phyloP scores from a whole-genome alignment of 2,888 invertebrate species.

The Arrhopalites spinosus region DNA sequence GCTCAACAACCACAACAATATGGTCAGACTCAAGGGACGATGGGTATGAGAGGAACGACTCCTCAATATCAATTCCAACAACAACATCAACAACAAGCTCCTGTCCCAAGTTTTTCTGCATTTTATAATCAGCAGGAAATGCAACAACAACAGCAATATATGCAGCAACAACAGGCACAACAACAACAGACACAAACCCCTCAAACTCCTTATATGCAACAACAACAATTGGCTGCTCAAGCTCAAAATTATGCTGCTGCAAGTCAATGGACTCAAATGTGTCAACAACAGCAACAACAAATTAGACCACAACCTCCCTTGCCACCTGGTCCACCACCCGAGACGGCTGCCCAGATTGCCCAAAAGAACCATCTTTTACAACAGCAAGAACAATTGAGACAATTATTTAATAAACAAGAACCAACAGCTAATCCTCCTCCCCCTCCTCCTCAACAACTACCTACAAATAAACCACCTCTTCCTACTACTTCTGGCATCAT shows the following conservation, averaged over 20 bases:
- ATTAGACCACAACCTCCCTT: conserved; percentile 7
- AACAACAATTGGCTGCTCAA: neutral
- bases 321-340: conserved; percentile 9
- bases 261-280: conserved; percentile 19
- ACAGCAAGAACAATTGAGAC: conserved; percentile 3
- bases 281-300: conserved; percentile 24
- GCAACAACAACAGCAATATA: conserved; percentile 37
- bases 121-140: neutral
- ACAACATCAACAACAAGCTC: conserved; percentile 17
- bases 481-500: neutral
- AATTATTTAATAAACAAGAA: neutral
- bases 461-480: neutral
- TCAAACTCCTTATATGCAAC: neutral
- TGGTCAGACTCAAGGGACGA: neutral
- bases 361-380: conserved; percentile 6
- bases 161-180: conserved; percentile 21
- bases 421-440: neutral
- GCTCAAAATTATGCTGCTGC: neutral
- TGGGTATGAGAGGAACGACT: neutral
- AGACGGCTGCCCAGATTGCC: too few relatives aligned
- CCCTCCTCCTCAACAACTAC: neutral
- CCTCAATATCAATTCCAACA: conserved; percentile 6
- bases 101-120: neutral
- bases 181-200: conserved; percentile 7
- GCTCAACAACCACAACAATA: conserved; percentile 8